Conservation (phyloP, 2,888 invertebrate genomes). For the Azorinus chamasolen region DNA sequence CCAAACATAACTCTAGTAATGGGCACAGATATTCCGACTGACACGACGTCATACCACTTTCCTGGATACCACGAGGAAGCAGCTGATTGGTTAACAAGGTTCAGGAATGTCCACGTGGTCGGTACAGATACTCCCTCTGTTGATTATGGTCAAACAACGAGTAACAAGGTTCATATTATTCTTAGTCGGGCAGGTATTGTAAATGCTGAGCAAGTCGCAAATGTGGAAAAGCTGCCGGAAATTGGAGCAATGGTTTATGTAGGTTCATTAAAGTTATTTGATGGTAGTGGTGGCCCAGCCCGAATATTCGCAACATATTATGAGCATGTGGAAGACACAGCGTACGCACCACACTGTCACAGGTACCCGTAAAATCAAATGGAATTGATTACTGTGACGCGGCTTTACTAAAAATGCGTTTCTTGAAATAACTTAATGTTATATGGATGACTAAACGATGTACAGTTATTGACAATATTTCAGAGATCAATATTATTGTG, state of each 20-base stretch:
- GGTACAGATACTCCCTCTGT: not conserved
- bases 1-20: not conserved
- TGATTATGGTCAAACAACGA: not conserved
- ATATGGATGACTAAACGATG: no score
- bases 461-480: no score
- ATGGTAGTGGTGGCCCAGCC: not conserved
- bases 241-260: not conserved
- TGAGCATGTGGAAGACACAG: no score
- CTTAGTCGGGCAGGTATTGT: not conserved
- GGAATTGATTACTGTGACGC: no score
- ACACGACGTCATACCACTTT: constrained; percentile 4
- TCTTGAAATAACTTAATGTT: no score
- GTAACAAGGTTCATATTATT: not conserved
- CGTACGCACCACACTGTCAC: no score
- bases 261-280: not conserved
- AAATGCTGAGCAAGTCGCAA: not conserved
- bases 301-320: not conserved
- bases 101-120: not conserved
- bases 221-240: not conserved
- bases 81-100: not conserved
- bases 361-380: no score
- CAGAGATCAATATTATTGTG: no score
- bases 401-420: no score
- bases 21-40: not conserved
- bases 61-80: not conserved